Conservation (phyloP, 2,113 vertebrate species). For the Nansenia antarctica region DNA sequence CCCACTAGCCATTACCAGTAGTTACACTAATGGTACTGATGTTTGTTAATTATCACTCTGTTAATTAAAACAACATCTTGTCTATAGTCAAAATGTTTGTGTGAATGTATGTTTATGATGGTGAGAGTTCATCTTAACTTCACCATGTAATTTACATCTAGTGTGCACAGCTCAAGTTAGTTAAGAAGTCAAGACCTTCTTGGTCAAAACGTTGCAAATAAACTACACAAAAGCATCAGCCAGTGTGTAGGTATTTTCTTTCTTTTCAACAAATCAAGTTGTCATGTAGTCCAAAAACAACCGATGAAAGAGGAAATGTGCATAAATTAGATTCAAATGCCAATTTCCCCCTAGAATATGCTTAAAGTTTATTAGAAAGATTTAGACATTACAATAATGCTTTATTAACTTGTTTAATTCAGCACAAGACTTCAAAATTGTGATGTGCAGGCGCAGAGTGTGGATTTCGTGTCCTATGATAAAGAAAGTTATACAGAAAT, state of each 20-base stretch:
- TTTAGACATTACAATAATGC: slow-evolving; percentile 69
- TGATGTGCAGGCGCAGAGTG: slow-evolving; percentile 47
- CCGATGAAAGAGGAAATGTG: neutral
- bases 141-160: too few species aligned
- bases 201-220: too few species aligned
- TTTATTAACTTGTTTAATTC: slow-evolving; percentile 57
- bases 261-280: neutral
- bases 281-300: neutral
- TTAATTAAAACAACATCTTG: too few species aligned
- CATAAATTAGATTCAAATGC: slow-evolving; percentile 7
- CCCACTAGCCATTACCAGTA: neutral
- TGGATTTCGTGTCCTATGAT: slow-evolving; percentile 38
- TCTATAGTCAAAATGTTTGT: too few species aligned
- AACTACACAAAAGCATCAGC: too few species aligned
- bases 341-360: slow-evolving; percentile 62
- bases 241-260: too few species aligned
- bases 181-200: too few species aligned
- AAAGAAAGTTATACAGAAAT: slow-evolving; percentile 54
- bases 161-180: too few species aligned
- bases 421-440: slow-evolving; percentile 68
- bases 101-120: too few species aligned
- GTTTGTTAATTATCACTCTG: too few species aligned
- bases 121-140: too few species aligned
- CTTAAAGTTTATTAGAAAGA: slow-evolving; percentile 73
- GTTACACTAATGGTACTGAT: too few species aligned